Evolutionary conservation across 2,797 vertebrate species (phyloP), one percentile per base, ranked within the genome.

Genomic region (Malurus leucopterus): DNA sequence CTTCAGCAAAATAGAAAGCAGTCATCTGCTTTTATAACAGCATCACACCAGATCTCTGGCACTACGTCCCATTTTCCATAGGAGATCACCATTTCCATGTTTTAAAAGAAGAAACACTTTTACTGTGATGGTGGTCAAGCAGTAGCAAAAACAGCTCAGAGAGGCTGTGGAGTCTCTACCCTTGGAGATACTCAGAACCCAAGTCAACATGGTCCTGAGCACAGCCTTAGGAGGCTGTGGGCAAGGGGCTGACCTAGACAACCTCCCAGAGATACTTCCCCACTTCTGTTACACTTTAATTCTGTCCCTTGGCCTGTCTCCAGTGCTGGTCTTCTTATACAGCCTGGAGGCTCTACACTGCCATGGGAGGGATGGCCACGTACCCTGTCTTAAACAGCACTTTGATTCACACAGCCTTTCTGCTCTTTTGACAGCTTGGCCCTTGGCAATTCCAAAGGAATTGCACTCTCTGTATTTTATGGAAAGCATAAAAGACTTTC

Each of bases 281-380:
- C 82, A 51, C 6, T 9, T 65, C 46, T 41, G 5, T 5, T 12
- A 44, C 11, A 10, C 64, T 51, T 55, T 5, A 6, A 69, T 54
- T 47, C 81, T 75, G 40, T 41, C 19, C 74, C 58, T 64, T 11
- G 54, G 15, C 15, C 38, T 50, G 0, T 23, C 54, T 83, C 46
- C 36, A 57, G 38, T 65, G 34, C 53, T 11, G 22, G 15, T n/a
- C 4, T 0, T 69, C 49, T 41, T 14, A 23, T 3, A 59, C 1
- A 61, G 36, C 40, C 69, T 65, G n/a, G 47, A 64, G 26, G 21
- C 46, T 62, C 19, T 13, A 59, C 30, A 62, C 34, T 36, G 29
- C 34, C 72, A 86, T 0, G 0, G 36, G 14, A 73, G 18, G 18
- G 40, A 58, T 9, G 5, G 47, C 6, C 22, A 51, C 2, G 0